Evolutionary conservation across 2,888 invertebrate species (phyloP), one percentile per base, ranked within the genome.

Genomic region (Hirtodrosophila confusa): DNA sequence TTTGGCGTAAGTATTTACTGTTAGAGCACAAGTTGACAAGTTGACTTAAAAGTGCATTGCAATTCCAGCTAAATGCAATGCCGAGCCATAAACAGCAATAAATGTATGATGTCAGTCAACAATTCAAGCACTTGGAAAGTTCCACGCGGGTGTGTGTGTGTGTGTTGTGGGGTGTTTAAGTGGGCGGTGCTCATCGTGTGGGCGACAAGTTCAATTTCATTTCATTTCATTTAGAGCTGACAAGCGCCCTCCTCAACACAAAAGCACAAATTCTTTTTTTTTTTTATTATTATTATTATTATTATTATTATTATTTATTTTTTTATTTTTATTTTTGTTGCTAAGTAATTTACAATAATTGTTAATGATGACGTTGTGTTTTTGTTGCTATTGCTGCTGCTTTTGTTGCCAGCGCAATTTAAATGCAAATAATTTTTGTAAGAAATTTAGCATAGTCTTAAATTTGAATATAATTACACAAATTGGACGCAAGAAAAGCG

Each of bases 381-480:
- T 62, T 31, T 72, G 37, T n/a, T 60, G 24, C 23, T 58, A 43
- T 4, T 67, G 31, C n/a, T 63, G 39, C 10, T 53, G 35, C 40
- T 62, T 47, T 45, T 67, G 50, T 54, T 36, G 36, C 53, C 44
- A 43, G 62, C 53, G 62, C 84, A 75, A 88, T 88, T 83, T 68
- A 75, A 84, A 80, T 86, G 88, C 78, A 86, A 88, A 88, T 77
- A 83, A 79, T 75, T 68, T 68, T 78, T 85, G 79, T 76, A 76
- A 70, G 75, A 85, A 80, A 80, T 84, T 78, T 78, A 63, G n/a
- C 86, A 86, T 84, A 75, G 85, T 66, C 66, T 80, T 67, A 88
- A 87, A 88, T 85, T 85, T 88, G 78, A 85, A 85, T 85, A 85
- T 80, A 88, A 88, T 88, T 86, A 70, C 87, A 73, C 63, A 78